These are phyloP conservation scores for Tethea ocularis DNA, from an alignment of 2,888 invertebrate species.

Conservation along the genomic window DNA sequence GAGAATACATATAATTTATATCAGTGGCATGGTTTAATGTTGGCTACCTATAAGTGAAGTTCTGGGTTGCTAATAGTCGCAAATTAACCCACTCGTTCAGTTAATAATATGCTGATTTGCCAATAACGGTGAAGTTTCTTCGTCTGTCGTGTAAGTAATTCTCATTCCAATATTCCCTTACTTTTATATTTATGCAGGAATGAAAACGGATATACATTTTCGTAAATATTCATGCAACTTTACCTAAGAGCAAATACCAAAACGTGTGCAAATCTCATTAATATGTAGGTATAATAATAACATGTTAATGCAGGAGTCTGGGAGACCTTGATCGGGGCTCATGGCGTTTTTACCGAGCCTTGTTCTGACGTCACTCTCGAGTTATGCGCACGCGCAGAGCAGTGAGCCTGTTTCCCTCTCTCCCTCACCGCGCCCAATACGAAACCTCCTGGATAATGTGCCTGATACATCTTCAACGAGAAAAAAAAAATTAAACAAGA, in stretches of 20 bases:
- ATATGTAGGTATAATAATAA: conserved; percentile 53
- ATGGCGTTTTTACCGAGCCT: conserved; percentile 70
- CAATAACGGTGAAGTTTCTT: neutral
- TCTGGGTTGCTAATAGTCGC: neutral
- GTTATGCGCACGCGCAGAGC: conserved; percentile 77
- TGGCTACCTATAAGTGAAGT: conserved; percentile 12
- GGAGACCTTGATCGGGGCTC: conserved; percentile 75
- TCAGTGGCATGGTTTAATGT: conserved; percentile 6
- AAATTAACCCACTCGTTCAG: neutral
- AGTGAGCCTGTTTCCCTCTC: conserved; percentile 35
- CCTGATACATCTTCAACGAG: conserved; percentile 75
- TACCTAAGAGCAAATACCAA: conserved; percentile 37
- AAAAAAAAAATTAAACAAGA: conserved; percentile 69
- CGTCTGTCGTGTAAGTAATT: neutral
- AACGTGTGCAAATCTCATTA: conserved; percentile 52
- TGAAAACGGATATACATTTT: conserved; percentile 19
- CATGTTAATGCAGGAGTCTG: conserved; percentile 61
- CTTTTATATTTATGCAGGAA: conserved; percentile 7
- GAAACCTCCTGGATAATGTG: conserved; percentile 75
- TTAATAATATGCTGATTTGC: neutral
- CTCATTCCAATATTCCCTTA: neutral
- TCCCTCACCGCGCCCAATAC: conserved; percentile 56
- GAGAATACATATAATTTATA: neutral
- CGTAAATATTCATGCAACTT: conserved; percentile 26
- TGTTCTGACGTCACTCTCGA: conserved; percentile 74